Conservation (phyloP, 92 coral and sea anemone genomes). For the Parazoanthus darwini region DNA sequence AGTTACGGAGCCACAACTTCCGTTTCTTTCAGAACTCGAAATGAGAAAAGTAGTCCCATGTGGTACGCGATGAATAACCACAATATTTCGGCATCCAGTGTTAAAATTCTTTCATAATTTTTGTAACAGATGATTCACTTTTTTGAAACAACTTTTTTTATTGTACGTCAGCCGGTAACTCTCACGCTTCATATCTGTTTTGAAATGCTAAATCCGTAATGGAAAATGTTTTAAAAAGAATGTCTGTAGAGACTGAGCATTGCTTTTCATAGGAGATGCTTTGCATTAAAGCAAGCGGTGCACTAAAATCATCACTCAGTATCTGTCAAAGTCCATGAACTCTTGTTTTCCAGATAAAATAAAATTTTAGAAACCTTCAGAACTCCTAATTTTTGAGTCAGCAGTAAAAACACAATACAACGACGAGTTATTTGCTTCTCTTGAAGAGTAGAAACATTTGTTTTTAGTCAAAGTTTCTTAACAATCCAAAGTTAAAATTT, state of each 20-base stretch:
- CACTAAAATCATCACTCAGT: background rate
- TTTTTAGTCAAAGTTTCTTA: no score
- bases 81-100: slow-evolving; percentile 10
- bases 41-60: background rate
- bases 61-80: background rate
- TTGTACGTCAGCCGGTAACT: background rate
- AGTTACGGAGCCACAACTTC: slow-evolving; percentile 16
- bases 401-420: background rate
- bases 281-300: background rate
- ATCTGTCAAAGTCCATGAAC: background rate
- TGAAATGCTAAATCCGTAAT: background rate
- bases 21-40: slow-evolving; percentile 3
- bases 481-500: no score
- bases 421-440: background rate
- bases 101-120: background rate
- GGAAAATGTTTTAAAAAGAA: background rate
- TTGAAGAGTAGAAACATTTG: no score
- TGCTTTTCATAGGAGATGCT: background rate
- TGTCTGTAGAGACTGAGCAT: background rate
- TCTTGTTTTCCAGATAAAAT: background rate
- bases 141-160: background rate
- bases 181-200: background rate
- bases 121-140: background rate
- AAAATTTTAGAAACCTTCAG: background rate
- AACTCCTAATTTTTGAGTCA: background rate